phyloP scores from a whole-genome alignment of 1,140 invertebrate species.

The Helicoverpa armigera region DNA sequence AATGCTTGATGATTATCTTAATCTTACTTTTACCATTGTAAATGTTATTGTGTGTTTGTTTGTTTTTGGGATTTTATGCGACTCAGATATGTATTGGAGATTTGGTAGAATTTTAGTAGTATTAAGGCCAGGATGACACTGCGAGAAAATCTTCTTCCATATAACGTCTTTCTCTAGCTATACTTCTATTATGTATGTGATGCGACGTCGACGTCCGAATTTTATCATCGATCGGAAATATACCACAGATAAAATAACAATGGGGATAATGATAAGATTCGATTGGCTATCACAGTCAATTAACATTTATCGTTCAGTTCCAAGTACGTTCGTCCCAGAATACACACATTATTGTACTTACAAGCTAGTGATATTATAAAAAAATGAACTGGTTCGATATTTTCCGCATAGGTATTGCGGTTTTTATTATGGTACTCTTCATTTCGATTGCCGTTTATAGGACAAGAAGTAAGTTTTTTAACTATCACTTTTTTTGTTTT shows the following conservation, averaged over 20 bases:
- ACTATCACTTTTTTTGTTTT: too few relatives aligned
- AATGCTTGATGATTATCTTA: too few relatives aligned
- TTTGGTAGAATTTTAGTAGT: too few relatives aligned
- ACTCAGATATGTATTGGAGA: too few relatives aligned
- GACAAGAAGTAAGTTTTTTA: neutral
- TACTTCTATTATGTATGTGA: too few relatives aligned
- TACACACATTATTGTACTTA: neutral
- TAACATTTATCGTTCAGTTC: neutral
- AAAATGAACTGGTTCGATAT: neutral
- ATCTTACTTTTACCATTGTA: neutral
- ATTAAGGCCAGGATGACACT: too few relatives aligned
- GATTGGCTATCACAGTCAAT: neutral
- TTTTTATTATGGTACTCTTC: neutral
- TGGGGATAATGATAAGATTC: conserved; percentile 22
- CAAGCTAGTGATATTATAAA: neutral
- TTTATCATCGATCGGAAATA: neutral
- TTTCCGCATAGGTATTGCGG: neutral
- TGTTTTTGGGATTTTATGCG: neutral
- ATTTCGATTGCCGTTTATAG: neutral
- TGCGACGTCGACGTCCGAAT: neutral
- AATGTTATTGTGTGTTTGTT: neutral
- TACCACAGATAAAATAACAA: conserved; percentile 4
- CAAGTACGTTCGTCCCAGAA: neutral
- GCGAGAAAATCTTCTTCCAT: too few relatives aligned
- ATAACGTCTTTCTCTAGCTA: neutral